These are phyloP conservation scores for Melinaea marsaeus DNA, from an alignment of 2,888 invertebrate genomes.

Conservation along the genomic window DNA sequence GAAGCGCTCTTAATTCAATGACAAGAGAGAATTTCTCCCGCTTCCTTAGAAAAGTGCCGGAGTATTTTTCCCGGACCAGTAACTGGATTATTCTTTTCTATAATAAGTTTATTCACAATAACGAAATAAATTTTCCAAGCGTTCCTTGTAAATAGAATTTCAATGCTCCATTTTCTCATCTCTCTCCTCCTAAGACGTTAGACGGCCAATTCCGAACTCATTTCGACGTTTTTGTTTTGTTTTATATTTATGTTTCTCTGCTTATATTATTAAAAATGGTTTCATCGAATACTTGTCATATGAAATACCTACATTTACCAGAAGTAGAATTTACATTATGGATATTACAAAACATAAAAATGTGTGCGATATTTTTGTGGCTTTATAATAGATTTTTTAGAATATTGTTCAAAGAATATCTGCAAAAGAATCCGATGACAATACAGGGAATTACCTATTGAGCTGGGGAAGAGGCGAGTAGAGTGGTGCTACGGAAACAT, in stretches of 20 bases:
- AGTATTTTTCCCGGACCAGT: slow-evolving; percentile 50
- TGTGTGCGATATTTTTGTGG: too few species aligned
- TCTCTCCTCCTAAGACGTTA: slow-evolving; percentile 24
- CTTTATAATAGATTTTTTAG: too few species aligned
- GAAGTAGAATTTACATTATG: too few species aligned
- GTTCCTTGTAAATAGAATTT: slow-evolving; percentile 39
- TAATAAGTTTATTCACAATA: slow-evolving; percentile 73
- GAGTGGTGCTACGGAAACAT: slow-evolving; percentile 44
- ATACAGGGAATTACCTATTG: slow-evolving; percentile 74
- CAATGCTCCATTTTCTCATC: slow-evolving; percentile 32
- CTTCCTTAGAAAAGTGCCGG: slow-evolving; percentile 43
- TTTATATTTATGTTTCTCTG: slow-evolving; percentile 7
- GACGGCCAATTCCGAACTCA: slow-evolving; percentile 29
- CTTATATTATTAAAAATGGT: not conserved
- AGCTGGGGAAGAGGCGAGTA: slow-evolving; percentile 52
- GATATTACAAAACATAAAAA: too few species aligned
- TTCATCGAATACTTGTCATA: too few species aligned
- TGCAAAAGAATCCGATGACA: slow-evolving; percentile 66
- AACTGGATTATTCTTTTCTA: slow-evolving; percentile 71
- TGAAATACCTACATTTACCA: too few species aligned
- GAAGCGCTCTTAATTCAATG: slow-evolving; percentile 65
- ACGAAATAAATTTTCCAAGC: slow-evolving; percentile 48
- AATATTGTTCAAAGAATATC: slow-evolving; percentile 16
- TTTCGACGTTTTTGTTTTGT: slow-evolving; percentile 23
- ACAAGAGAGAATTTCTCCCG: slow-evolving; percentile 49